Percentiles rank a stretch among this genome's conserved stretches.
These are phyloP conservation scores for Drosophila auraria DNA, from an alignment of 1,140 invertebrate genomes.

Conservation along the genomic window DNA sequence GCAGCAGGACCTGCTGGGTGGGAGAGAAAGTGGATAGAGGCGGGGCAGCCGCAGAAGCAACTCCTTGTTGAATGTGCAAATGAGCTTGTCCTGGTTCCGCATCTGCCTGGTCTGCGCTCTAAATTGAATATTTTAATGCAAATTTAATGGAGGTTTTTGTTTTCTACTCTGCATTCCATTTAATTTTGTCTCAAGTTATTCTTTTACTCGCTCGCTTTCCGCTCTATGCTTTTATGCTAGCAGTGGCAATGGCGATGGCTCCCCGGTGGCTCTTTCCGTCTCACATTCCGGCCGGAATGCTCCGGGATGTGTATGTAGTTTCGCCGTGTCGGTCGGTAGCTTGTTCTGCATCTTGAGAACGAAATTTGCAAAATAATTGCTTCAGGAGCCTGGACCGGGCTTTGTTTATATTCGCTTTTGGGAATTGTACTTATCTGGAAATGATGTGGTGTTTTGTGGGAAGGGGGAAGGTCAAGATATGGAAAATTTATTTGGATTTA, in stretches of 20 bases:
- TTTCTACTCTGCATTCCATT: conserved; percentile 57
- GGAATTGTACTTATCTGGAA: conserved; percentile 17
- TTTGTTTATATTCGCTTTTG: conserved; percentile 22
- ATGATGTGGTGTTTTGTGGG: conserved; percentile 1
- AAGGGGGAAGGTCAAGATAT: not conserved
- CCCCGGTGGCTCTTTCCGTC: conserved; percentile 35
- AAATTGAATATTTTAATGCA: conserved; percentile 82
- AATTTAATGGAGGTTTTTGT: conserved; percentile 73
- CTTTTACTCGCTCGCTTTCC: conserved; percentile 26
- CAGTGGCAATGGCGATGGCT: conserved; percentile 23
- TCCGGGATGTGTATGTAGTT: conserved; percentile 28
- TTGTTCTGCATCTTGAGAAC: conserved; percentile 24
- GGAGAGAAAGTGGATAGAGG: not conserved
- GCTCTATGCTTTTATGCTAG: conserved; percentile 6
- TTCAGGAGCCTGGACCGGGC: not conserved
- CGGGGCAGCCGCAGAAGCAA: conserved; percentile 54
- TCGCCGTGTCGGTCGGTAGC: conserved; percentile 5
- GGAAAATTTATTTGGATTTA: not conserved
- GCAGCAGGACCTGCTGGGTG: not conserved
- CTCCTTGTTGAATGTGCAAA: conserved; percentile 58
- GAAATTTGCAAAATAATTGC: conserved; percentile 55
- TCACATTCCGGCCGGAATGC: conserved; percentile 16
- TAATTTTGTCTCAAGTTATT: conserved; percentile 64
- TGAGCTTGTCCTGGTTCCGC: conserved; percentile 49
- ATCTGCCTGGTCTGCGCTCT: conserved; percentile 21